Percentiles rank a stretch among this genome's conserved stretches.
These are phyloP conservation scores for Nebria salina DNA, from an alignment of 2,888 invertebrate genomes.

Conservation along the genomic window DNA sequence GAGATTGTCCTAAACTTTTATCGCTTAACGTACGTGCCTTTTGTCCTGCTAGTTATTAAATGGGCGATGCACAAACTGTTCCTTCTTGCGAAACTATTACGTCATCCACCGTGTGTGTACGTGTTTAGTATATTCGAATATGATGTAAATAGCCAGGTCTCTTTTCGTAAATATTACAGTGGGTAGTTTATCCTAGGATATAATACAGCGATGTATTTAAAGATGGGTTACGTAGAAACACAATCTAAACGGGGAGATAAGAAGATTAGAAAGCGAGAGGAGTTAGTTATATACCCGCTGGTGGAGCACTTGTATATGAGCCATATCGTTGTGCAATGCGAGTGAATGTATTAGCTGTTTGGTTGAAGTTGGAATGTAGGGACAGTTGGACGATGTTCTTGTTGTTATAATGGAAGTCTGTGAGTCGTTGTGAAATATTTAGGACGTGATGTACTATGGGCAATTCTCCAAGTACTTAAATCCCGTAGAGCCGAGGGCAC, in stretches of 20 bases:
- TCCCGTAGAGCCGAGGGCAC: constrained; percentile 14
- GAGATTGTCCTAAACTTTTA: constrained; percentile 43
- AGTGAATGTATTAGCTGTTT: not conserved
- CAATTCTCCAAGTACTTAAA: constrained; percentile 17
- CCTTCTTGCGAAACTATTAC: not conserved
- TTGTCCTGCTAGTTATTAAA: constrained; percentile 41
- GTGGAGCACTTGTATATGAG: not conserved
- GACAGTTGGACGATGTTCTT: not conserved
- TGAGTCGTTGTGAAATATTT: constrained; percentile 35
- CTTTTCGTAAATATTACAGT: not conserved
- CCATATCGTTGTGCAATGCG: not conserved
- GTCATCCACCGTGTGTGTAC: not conserved
- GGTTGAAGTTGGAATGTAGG: not conserved
- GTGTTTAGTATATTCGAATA: not conserved
- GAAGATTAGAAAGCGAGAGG: not conserved
- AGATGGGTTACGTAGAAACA: not conserved
- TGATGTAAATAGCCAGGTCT: not conserved
- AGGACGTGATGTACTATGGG: constrained; percentile 6
- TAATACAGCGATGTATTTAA: not conserved
- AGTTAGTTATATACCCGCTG: not conserved
- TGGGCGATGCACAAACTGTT: constrained; percentile 24
- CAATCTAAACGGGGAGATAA: not conserved
- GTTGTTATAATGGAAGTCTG: constrained; percentile 7
- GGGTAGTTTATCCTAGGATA: not conserved
- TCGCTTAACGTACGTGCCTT: constrained; percentile 43